These are phyloP conservation scores for Conops quadrifasciatus DNA, from an alignment of 2,888 invertebrate genomes.

Conservation along the genomic window DNA sequence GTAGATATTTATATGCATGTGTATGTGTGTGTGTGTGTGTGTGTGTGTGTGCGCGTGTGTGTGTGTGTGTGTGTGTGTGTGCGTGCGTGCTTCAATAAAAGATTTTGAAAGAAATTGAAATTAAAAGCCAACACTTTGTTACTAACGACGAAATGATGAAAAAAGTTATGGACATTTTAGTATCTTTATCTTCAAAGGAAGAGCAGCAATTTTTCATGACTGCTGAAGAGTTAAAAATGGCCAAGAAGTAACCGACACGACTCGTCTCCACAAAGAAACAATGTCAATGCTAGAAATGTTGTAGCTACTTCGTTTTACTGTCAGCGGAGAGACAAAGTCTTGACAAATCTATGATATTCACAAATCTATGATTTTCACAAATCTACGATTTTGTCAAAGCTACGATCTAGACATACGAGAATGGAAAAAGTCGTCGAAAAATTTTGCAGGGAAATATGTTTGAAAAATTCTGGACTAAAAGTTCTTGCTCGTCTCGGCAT, in stretches of 20 bases:
- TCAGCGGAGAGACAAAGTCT: background rate
- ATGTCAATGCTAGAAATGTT: background rate
- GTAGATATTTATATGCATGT: background rate
- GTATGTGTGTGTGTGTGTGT: constrained; percentile 3
- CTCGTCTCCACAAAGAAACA: background rate
- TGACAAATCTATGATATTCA: too few relatives aligned
- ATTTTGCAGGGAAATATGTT: too few relatives aligned
- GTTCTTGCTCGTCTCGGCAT: too few relatives aligned
- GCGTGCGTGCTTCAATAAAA: background rate
- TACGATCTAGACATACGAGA: too few relatives aligned
- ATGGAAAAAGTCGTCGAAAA: too few relatives aligned
- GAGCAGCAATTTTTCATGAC: background rate
- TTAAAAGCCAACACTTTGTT: background rate
- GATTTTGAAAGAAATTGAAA: too few relatives aligned
- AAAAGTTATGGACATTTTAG: background rate
- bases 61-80: constrained; percentile 12
- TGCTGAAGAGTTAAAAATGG: background rate
- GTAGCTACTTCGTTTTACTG: constrained; percentile 22
- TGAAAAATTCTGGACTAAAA: too few relatives aligned
- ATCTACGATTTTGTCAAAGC: too few relatives aligned
- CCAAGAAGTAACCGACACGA: background rate
- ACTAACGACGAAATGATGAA: background rate
- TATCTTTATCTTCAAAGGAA: background rate
- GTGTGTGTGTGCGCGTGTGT: constrained; percentile 8
- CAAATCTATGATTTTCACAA: too few relatives aligned